phyloP scores from a whole-genome alignment of 2,113 vertebrate genomes.

The Entelurus aequoreus region DNA sequence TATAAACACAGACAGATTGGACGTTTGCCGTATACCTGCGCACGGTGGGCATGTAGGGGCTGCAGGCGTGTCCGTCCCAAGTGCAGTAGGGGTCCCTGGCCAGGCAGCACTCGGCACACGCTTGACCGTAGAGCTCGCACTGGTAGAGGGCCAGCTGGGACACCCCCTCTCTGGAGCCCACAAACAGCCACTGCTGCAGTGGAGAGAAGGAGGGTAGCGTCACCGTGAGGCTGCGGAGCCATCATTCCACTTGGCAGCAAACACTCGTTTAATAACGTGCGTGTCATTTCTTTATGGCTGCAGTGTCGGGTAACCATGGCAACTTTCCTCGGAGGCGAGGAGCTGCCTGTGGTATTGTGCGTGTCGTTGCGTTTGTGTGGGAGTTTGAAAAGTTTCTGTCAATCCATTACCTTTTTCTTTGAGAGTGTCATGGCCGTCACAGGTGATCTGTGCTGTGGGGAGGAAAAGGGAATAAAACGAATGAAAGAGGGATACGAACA shows the following conservation, averaged over 20 bases:
- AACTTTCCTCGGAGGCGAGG: slow-evolving; percentile 61
- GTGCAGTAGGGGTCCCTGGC: slow-evolving; percentile 79
- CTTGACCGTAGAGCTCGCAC: slow-evolving; percentile 78
- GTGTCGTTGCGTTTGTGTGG: slow-evolving; percentile 8
- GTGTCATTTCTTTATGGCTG: slow-evolving; percentile 40
- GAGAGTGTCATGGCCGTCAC: slow-evolving; percentile 76
- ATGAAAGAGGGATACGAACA: background rate
- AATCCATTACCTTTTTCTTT: slow-evolving; percentile 74
- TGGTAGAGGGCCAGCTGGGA: slow-evolving; percentile 75
- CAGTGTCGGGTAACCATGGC: slow-evolving; percentile 61
- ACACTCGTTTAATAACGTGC: slow-evolving; percentile 40
- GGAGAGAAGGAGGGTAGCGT: background rate
- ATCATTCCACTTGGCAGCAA: slow-evolving; percentile 4
- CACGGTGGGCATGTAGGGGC: slow-evolving; percentile 71
- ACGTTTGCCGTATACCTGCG: slow-evolving; percentile 52
- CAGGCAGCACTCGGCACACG: slow-evolving; percentile 77
- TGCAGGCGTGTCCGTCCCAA: slow-evolving; percentile 79
- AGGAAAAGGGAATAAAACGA: slow-evolving; percentile 24
- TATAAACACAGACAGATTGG: background rate
- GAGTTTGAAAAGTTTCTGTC: slow-evolving; percentile 22
- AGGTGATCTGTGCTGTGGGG: slow-evolving; percentile 71
- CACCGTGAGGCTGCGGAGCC: background rate
- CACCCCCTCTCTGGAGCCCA: slow-evolving; percentile 74
- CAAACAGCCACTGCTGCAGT: slow-evolving; percentile 74
- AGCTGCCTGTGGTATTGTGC: slow-evolving; percentile 37